These are phyloP conservation scores for Cotesia vestalis DNA, from an alignment of 1,140 invertebrate genomes.

Conservation along the genomic window DNA sequence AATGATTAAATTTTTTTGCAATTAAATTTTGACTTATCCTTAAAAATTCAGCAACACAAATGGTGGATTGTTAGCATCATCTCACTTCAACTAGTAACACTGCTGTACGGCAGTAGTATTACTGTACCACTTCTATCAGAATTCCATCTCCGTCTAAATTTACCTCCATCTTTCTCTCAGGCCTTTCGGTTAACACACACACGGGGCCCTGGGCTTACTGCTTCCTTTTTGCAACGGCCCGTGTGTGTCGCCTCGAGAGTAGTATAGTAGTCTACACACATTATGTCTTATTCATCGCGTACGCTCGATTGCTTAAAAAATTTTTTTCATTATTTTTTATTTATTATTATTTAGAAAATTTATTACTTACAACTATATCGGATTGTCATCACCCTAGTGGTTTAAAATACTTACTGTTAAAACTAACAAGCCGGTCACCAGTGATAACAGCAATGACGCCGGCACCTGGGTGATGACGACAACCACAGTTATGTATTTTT, in stretches of 20 bases:
- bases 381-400: constrained; percentile 20
- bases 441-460: constrained; percentile 28
- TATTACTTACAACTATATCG: not conserved
- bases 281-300: too few relatives aligned
- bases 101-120: not conserved
- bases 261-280: not conserved
- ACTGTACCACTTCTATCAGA: not conserved
- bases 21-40: too few relatives aligned
- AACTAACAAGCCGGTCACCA: constrained; percentile 21
- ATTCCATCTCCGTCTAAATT: constrained; percentile 32
- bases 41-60: not conserved
- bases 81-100: not conserved
- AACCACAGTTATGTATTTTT: not conserved
- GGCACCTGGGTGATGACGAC: constrained; percentile 34
- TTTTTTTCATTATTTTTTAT: not conserved
- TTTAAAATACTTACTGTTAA: constrained; percentile 11
- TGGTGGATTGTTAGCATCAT: constrained; percentile 8
- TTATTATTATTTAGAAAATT: not conserved
- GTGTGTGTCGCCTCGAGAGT: constrained; percentile 19
- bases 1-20: too few relatives aligned
- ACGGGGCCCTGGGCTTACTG: constrained; percentile 22
- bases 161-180: constrained; percentile 29
- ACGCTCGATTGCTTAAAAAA: too few relatives aligned
- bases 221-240: constrained; percentile 32
- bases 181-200: constrained; percentile 33